phyloP scores from a whole-genome alignment of 1,140 invertebrate genomes.

The Nymphalis io region DNA sequence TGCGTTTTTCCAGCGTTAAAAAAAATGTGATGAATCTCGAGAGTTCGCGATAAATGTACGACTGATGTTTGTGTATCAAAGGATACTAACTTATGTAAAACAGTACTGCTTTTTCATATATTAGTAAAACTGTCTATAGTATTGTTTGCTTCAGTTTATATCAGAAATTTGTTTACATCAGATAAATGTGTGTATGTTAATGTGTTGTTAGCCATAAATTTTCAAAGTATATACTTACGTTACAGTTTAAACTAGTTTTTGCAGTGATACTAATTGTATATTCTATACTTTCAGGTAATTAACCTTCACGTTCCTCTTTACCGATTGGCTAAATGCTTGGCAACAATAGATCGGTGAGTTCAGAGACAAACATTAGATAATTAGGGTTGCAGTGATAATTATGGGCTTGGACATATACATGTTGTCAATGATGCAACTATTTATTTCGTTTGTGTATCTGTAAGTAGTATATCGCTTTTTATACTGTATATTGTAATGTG shows the following conservation, averaged over 20 bases:
- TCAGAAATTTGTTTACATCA: constrained; percentile 25
- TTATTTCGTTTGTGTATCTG: constrained; percentile 1
- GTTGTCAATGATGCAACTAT: constrained; percentile 18
- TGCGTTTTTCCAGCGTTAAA: too few species aligned
- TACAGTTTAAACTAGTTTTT: background rate
- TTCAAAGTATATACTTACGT: background rate
- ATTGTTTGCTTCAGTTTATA: constrained; percentile 27
- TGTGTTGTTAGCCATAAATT: constrained; percentile 17
- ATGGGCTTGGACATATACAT: constrained; percentile 16
- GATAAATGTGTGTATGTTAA: background rate
- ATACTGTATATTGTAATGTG: too few species aligned
- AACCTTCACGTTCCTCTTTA: constrained; percentile 73
- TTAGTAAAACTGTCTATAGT: constrained; percentile 11
- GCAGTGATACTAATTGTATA: constrained; percentile 54
- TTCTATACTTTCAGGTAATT: constrained; percentile 78
- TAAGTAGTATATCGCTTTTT: background rate
- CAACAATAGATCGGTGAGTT: constrained; percentile 68
- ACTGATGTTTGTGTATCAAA: too few species aligned
- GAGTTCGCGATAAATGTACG: too few species aligned
- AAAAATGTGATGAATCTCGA: too few species aligned
- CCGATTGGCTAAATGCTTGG: constrained; percentile 67
- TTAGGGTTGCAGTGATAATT: constrained; percentile 28
- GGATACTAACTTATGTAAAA: background rate
- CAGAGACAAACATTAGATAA: constrained; percentile 60
- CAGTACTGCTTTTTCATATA: background rate